Conservation (phyloP, 2,888 invertebrate species). For the Thumatha senex region DNA sequence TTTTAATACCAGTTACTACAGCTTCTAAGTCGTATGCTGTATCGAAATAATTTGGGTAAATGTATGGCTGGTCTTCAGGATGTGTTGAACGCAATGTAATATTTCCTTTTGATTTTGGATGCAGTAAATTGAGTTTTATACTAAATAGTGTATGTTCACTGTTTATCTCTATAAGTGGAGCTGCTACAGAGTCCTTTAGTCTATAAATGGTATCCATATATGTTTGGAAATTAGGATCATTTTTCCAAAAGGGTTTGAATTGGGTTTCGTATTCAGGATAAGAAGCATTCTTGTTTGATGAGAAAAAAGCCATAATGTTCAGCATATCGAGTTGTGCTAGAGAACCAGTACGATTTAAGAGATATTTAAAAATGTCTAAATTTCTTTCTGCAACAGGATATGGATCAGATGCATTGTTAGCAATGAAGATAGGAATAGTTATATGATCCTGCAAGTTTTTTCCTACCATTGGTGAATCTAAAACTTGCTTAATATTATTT, state of each 20-base stretch:
- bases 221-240: constrained; percentile 27
- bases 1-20: constrained; percentile 11
- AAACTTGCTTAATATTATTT: constrained; percentile 56
- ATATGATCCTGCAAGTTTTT: constrained; percentile 80
- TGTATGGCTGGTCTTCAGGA: constrained; percentile 12
- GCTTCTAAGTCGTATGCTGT: constrained; percentile 10
- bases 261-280: constrained; percentile 58
- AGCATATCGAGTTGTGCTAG: constrained; percentile 73
- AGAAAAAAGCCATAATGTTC: constrained; percentile 73
- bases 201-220: constrained; percentile 4
- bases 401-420: constrained; percentile 46
- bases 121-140: constrained; percentile 10
- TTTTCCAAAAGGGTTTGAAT: constrained; percentile 48
- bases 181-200: constrained; percentile 37
- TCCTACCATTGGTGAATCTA: constrained; percentile 74
- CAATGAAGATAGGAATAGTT: constrained; percentile 58
- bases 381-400: constrained; percentile 39
- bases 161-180: constrained; percentile 14
- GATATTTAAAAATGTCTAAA: constrained; percentile 69
- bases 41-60: constrained; percentile 17
- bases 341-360: constrained; percentile 76
- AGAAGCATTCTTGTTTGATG: constrained; percentile 42
- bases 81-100: constrained; percentile 14
- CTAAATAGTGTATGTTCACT: constrained; percentile 9
- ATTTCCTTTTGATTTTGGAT: constrained; percentile 16